Base-by-base conservation (phyloP, 2,113 vertebrate genomes). In the Bettongia penicillata region DNA sequence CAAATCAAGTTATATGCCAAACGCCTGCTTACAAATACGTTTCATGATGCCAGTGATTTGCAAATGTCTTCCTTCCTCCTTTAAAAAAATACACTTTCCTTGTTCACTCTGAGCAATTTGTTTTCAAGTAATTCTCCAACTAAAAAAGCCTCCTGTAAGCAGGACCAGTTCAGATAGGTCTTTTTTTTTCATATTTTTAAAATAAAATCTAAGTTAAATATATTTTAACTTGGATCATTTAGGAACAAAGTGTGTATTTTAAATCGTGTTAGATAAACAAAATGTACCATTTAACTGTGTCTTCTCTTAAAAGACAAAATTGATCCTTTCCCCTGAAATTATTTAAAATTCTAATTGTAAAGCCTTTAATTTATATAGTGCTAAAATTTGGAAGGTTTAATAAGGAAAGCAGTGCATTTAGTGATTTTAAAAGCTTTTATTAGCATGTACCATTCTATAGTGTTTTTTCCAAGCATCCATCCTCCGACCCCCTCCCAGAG, bases 21-120 rank as follows among this genome's bases (percentile, higher is more conserved):
- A 11, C 47, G 92, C 48, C 24, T 53, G 89, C 50, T 92, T 93
- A 24, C 12, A 93, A 53, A 95, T 96, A 8, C 93, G 77, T 37
- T 84, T 93, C 93, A 37, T 49, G 55, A 53, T 93, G 5, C 22
- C 5, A 61, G 92, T 92, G 89, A 96, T 97, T 94, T n/a, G 31
- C 48, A 53, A 94, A 53, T 94, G n/a, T 1, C 8, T 94, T 94
- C 24, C 68, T 92, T 95, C 84, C 25, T 77, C n/a, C 8, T 97
- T 92, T 97, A 91, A 53, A 84, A 97, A 91, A 50, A 0, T 93
- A 31, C 3, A 37, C 3, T 96, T 97, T 28, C 16, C 90, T 49
- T 49, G 48, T 95, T 94, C 3, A 43, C 53, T 97, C 90, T 37
- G 31, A 95, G 50, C 93, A 90, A 95, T 90, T 96, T 89, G 24